Base-by-base conservation (phyloP, 2,888 invertebrate species). In the Eurytoma californica region DNA sequence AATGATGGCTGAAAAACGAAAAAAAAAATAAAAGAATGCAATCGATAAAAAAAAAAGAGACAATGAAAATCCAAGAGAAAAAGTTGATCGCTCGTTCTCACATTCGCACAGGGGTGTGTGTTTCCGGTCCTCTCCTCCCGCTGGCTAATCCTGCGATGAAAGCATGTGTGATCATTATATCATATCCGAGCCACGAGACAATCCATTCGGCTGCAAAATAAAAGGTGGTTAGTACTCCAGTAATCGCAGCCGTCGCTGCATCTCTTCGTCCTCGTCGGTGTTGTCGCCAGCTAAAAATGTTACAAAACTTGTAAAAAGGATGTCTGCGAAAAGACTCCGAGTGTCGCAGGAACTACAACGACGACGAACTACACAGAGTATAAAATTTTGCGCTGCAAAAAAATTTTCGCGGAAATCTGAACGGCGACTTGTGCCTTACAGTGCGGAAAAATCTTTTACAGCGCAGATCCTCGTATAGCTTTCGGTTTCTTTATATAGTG, bases 141-240 rank as follows among this genome's bases (percentile, higher is more conserved):
- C 83, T 80, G 83, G 82, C 79, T 73, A 53, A 16, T 91, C 92
- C 92, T 92, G 92, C 90, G 92, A 91, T 90, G 91, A 86, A 89
- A 89, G 90, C 9, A 39, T 90, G 89, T 91, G 55, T n/a, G 61
- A 77, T 77, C 49, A 49, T 69, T 72, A 73, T 77, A 92, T 92
- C 92, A 92, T 92, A 93, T 92, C 92, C 92, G 92, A 93, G 92
- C 92, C 92, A 92, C 87, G 86, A 89, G 87, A 88, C 87, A 84
- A 83, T 84, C 80, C 82, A 77, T 60, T 49, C 12, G 9, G 39
- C 67, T 74, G 76, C 63, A 83, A 85, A 84, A 80, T 72, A 82
- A 73, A 80, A 80, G 79, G 75, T 18, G 51, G 20, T 47, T 9
- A 53, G 55, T 24, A 24, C 53, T 14, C 61, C 49, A 47, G 2